Evolutionary conservation across 2,113 vertebrate genomes (phyloP), one percentile per base, ranked within the genome.

Genomic region (Lonchura striata): DNA sequence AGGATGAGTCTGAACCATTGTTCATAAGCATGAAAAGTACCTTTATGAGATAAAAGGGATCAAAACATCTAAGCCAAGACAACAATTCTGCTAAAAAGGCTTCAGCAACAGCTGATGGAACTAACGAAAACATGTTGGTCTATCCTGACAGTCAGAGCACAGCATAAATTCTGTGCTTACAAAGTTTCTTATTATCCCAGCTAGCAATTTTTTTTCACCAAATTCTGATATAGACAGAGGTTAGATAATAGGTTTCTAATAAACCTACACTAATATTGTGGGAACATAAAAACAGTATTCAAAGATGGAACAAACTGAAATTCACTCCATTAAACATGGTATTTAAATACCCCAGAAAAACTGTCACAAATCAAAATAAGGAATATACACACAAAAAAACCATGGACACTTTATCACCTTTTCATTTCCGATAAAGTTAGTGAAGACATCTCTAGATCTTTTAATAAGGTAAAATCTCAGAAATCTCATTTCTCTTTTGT

Each of bases 321-420:
- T 71, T 33, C 28, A 74, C 11, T 3, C 66, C 7, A 70, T 10
- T 42, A 60, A 74, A 80, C 0, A 6, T 1, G 0, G 13, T 60
- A 28, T 44, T 82, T 15, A 75, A 92, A 60, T 9, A 41, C 15
- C 8, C 44, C 33, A 31, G 16, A 69, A 84, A 91, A 95, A 47
- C 7, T 8, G 57, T 27, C 23, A 78, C 25, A 66, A 78, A 30
- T 12, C 28, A 86, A 75, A 86, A 70, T 2, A 90, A 19, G 79
- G 22, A 60, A 53, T 16, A 86, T 7, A 63, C 5, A 79, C 5
- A 68, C 11, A 80, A 72, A 59, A 9, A 13, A 3, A 0, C 0
- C 8, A 10, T 10, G 28, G 41, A 27, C 22, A 33, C 20, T 46
- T 68, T 28, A 75, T 23, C 4, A 18, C 3, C 3, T 81, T 86